A percentile compares a stretch with the other conserved stretches of the same genome.
Conservation (phyloP, 2,797 vertebrate species). For the Scomberomorus guttatus region DNA sequence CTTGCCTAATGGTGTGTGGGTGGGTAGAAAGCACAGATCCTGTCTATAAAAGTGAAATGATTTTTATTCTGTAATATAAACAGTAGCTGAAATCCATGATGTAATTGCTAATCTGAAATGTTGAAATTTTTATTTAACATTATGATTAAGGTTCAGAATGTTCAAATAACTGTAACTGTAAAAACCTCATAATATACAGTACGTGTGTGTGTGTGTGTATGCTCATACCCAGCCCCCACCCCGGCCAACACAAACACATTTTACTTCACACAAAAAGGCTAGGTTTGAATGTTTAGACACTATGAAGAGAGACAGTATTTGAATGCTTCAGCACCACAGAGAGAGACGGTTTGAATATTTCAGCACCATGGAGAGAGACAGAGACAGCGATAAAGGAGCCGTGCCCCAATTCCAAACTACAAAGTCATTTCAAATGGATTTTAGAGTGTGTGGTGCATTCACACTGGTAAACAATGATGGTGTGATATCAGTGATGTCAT, state of each 20-base stretch:
- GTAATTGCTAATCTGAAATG: conserved; percentile 12
- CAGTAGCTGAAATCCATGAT: conserved; percentile 24
- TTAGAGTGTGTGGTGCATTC: conserved; percentile 5
- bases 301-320: conserved; percentile 15
- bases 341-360: conserved; percentile 63
- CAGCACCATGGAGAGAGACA: conserved; percentile 36
- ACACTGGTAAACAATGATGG: conserved; percentile 23
- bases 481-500: conserved; percentile 13
- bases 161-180: conserved; percentile 4
- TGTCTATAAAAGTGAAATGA: conserved; percentile 48
- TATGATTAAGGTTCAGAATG: conserved; percentile 11
- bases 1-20: conserved; percentile 77
- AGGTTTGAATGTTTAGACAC: conserved; percentile 1
- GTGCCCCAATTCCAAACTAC: conserved; percentile 49
- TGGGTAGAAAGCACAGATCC: conserved; percentile 59
- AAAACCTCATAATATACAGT: conserved; percentile 13
- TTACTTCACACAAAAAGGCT: conserved; percentile 1
- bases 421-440: conserved; percentile 36
- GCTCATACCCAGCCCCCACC: background rate
- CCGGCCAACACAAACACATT: background rate
- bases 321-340: conserved; percentile 50
- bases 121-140: conserved; percentile 6
- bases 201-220: background rate
- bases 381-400: conserved; percentile 34
- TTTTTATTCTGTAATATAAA: conserved; percentile 54